phyloP scores from a whole-genome alignment of 2,888 invertebrate genomes.

The Xanthia icteritia region DNA sequence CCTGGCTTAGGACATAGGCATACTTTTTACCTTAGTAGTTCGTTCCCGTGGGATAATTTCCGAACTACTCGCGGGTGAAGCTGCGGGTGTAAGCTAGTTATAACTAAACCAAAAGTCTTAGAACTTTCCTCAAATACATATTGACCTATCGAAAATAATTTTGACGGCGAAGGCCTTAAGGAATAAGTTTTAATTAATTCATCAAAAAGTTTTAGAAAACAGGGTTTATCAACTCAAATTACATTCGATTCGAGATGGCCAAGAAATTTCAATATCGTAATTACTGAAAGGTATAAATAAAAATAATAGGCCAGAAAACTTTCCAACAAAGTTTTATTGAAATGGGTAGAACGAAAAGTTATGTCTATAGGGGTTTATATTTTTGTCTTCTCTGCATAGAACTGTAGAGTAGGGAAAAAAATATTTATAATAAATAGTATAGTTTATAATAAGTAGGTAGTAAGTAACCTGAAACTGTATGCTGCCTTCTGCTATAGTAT shows the following conservation, averaged over 20 bases:
- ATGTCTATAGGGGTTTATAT: background rate
- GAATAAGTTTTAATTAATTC: conserved; percentile 51
- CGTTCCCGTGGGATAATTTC: too few relatives aligned
- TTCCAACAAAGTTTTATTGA: conserved; percentile 38
- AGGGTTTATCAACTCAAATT: conserved; percentile 53
- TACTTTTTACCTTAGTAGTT: too few relatives aligned
- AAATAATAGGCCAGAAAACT: conserved; percentile 31
- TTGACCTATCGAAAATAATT: conserved; percentile 38
- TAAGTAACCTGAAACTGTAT: background rate
- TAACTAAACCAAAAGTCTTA: background rate
- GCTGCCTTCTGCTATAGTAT: background rate
- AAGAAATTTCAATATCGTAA: conserved; percentile 46
- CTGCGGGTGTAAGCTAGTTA: too few relatives aligned
- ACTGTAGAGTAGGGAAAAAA: background rate
- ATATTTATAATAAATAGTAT: background rate
- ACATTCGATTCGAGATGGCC: conserved; percentile 48
- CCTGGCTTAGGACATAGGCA: too few relatives aligned
- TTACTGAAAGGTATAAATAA: conserved; percentile 43
- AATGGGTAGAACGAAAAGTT: background rate
- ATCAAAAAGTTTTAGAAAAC: conserved; percentile 56
- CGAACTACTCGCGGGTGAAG: too few relatives aligned
- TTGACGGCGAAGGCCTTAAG: conserved; percentile 28
- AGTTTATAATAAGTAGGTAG: background rate
- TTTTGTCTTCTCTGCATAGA: background rate
- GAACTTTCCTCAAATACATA: conserved; percentile 27